A percentile compares a stretch with the other conserved stretches of the same genome.
Evolutionary conservation across 2,888 invertebrate genomes (phyloP).

Genomic region (Piscicola geometra): DNA sequence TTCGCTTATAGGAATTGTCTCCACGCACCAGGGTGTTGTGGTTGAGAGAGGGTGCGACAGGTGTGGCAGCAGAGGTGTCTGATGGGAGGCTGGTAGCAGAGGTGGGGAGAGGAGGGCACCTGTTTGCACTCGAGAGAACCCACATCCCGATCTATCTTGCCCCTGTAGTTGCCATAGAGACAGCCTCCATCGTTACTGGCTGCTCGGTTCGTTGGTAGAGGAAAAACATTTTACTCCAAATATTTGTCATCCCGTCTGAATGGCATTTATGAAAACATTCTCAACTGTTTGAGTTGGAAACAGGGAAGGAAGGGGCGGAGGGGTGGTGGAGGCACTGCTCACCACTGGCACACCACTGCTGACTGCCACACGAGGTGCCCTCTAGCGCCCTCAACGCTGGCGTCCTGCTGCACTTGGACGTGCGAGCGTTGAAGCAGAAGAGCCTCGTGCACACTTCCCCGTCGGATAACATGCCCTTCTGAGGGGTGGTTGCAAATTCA

Average conservation of each 20-base stretch:
- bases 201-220: too few relatives aligned
- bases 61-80: background rate
- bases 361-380: slow-evolving; percentile 38
- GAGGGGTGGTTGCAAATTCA: too few relatives aligned
- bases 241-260: too few relatives aligned
- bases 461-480: background rate
- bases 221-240: too few relatives aligned
- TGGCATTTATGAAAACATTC: too few relatives aligned
- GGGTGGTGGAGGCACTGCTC: background rate
- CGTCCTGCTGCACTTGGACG: background rate
- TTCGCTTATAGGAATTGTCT: background rate
- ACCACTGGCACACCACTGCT: background rate
- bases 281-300: too few relatives aligned
- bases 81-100: background rate
- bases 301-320: background rate
- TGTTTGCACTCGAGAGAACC: background rate
- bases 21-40: background rate
- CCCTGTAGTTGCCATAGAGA: background rate
- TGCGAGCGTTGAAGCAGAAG: slow-evolving; percentile 4
- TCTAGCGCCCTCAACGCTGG: background rate
- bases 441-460: background rate
- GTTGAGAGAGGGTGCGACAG: background rate
- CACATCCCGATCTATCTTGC: background rate
- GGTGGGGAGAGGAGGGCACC: background rate
- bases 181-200: too few relatives aligned